These are phyloP conservation scores for Smithornis capensis DNA, from an alignment of 2,113 vertebrate species.

Conservation along the genomic window DNA sequence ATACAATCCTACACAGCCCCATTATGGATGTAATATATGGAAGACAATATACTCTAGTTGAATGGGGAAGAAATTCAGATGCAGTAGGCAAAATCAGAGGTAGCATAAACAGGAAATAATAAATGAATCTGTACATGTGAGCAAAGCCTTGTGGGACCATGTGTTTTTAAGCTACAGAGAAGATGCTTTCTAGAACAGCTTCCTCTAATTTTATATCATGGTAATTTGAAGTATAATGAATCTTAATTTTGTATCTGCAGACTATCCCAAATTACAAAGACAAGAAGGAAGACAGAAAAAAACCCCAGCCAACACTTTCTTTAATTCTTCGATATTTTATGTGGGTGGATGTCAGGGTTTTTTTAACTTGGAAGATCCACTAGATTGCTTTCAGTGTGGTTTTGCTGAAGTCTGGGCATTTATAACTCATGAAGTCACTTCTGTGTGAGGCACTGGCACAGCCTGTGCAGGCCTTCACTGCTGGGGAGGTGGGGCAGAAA, in stretches of 20 bases:
- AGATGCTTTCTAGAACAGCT: not conserved
- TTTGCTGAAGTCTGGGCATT: not conserved
- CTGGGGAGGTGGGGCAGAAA: not conserved
- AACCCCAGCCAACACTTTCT: fast-evolving
- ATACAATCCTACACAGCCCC: not conserved
- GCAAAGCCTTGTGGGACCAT: not conserved
- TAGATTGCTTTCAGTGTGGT: not conserved
- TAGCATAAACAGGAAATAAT: not conserved
- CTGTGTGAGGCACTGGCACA: not conserved
- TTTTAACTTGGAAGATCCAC: not conserved
- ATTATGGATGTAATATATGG: not conserved
- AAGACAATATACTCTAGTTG: not conserved
- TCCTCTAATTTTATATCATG: not conserved
- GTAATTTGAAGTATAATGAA: not conserved
- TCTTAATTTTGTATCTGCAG: not conserved
- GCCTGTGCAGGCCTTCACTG: not conserved
- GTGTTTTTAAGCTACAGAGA: not conserved
- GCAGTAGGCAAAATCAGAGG: not conserved
- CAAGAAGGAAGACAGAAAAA: not conserved
- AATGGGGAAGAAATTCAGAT: not conserved
- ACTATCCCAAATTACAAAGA: not conserved
- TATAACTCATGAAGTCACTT: not conserved
- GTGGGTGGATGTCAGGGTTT: not conserved
- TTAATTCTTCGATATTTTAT: not conserved
- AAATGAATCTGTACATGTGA: not conserved